Percentiles rank a stretch among this genome's conserved stretches.
phyloP scores from a whole-genome alignment of 2,797 vertebrate genomes.

The Hylomyscus alleni region DNA sequence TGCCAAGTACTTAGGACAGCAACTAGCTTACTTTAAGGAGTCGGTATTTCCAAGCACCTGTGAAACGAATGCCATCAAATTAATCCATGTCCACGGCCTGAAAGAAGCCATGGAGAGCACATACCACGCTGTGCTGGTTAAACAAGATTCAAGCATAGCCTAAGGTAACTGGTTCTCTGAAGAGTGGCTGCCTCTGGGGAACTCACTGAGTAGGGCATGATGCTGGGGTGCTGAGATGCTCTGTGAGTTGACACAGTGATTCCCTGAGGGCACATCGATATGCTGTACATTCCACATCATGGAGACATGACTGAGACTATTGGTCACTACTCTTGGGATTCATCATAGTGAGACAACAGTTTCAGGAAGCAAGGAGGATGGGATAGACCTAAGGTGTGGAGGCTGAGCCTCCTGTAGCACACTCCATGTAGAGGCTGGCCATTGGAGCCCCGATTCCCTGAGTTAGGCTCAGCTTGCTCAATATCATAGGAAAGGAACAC shows the following conservation, averaged over 20 bases:
- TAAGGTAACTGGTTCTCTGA: not conserved
- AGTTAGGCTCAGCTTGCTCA: not conserved
- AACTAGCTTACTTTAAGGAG: not conserved
- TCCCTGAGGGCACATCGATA: fast-evolving
- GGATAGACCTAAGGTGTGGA: not conserved
- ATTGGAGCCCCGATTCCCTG: not conserved
- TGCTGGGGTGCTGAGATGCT: not conserved
- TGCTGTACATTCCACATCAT: not conserved
- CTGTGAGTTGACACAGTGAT: not conserved
- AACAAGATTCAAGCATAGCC: not conserved
- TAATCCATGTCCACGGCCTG: too few relatives aligned
- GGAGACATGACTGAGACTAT: too few relatives aligned
- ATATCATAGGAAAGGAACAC: not conserved
- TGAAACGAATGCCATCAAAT: not conserved
- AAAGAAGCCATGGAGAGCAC: not conserved
- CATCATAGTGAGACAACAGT: not conserved
- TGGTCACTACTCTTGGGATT: not conserved
- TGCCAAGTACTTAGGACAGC: not conserved
- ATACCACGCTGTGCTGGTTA: fast-evolving
- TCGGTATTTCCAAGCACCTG: not conserved
- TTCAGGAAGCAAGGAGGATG: not conserved
- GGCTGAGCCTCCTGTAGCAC: not conserved
- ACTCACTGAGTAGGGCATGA: not conserved
- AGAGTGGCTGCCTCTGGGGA: not conserved
- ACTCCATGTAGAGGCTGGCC: not conserved